A percentile compares a stretch with the other conserved stretches of the same genome.
These are phyloP conservation scores for Sinella curviseta DNA, from an alignment of 1,140 invertebrate genomes.

Conservation along the genomic window DNA sequence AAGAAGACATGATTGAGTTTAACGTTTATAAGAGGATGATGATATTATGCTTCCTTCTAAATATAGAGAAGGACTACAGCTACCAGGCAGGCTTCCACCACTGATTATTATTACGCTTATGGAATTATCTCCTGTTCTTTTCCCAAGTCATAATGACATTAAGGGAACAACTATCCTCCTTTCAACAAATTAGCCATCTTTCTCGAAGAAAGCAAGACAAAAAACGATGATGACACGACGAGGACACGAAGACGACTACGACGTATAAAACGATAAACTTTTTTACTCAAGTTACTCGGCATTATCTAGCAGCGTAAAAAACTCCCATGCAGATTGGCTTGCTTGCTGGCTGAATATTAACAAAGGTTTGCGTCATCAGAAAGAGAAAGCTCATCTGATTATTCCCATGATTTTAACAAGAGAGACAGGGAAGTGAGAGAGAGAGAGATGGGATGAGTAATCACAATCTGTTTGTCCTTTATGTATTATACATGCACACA, in stretches of 20 bases:
- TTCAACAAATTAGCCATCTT: background rate
- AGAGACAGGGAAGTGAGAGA: background rate
- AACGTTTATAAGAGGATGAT: too few relatives aligned
- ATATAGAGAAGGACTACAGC: too few relatives aligned
- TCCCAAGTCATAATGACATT: background rate
- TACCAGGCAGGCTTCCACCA: too few relatives aligned
- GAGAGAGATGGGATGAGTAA: background rate
- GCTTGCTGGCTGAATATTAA: background rate
- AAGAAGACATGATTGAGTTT: too few relatives aligned
- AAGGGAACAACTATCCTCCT: background rate
- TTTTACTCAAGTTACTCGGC: background rate
- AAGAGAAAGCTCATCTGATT: constrained; percentile 6
- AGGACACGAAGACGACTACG: background rate
- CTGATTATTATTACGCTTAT: too few relatives aligned
- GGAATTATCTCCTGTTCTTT: background rate
- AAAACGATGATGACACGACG: background rate
- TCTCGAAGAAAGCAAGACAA: background rate
- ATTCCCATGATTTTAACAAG: background rate
- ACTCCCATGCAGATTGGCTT: background rate
- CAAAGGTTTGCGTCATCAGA: background rate
- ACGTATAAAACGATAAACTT: background rate
- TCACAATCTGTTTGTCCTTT: background rate
- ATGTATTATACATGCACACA: background rate
- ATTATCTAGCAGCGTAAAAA: background rate
- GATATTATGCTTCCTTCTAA: too few relatives aligned